Percentiles rank a stretch among this genome's conserved stretches.
phyloP scores from a whole-genome alignment of 2,797 vertebrate genomes.

The Cyprinodon diabolis region DNA sequence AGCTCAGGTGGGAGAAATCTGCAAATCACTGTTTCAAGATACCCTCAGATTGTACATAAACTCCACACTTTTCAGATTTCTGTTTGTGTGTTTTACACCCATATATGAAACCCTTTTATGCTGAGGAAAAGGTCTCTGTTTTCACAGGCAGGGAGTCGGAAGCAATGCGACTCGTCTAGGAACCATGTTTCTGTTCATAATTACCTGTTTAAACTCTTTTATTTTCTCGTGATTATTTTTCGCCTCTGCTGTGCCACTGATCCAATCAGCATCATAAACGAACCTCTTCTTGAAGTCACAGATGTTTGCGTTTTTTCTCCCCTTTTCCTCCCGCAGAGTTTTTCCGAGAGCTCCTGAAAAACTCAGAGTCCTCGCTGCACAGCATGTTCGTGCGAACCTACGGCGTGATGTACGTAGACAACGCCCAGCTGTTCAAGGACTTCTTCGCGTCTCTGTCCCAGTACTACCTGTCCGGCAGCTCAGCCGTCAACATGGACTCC shows the following conservation, averaged over 20 bases:
- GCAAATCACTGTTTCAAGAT: no score
- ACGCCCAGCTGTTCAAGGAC: slow-evolving; percentile 93
- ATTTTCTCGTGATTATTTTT: neutral
- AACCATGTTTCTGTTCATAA: neutral
- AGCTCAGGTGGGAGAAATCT: no score
- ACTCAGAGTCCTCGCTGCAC: slow-evolving; percentile 90
- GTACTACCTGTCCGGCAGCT: slow-evolving; percentile 86
- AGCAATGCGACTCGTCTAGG: no score
- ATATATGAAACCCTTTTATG: no score
- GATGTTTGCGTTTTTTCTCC: neutral
- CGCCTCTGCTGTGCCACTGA: no score
- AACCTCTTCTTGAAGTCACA: slow-evolving; percentile 5
- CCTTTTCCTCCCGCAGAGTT: slow-evolving; percentile 82
- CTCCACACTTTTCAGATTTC: no score
- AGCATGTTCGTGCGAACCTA: slow-evolving; percentile 96
- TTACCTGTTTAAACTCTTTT: slow-evolving; percentile 28
- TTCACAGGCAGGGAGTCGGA: no score
- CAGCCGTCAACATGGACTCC: slow-evolving; percentile 88
- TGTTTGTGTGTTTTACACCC: no score
- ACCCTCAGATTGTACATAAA: no score
- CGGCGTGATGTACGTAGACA: slow-evolving; percentile 93
- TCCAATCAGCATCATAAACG: neutral
- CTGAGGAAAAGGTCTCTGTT: no score
- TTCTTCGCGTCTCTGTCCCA: slow-evolving; percentile 89
- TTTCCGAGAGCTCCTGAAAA: slow-evolving; percentile 93